phyloP scores from a whole-genome alignment of 2,113 vertebrate species.

The Narcine bancroftii region DNA sequence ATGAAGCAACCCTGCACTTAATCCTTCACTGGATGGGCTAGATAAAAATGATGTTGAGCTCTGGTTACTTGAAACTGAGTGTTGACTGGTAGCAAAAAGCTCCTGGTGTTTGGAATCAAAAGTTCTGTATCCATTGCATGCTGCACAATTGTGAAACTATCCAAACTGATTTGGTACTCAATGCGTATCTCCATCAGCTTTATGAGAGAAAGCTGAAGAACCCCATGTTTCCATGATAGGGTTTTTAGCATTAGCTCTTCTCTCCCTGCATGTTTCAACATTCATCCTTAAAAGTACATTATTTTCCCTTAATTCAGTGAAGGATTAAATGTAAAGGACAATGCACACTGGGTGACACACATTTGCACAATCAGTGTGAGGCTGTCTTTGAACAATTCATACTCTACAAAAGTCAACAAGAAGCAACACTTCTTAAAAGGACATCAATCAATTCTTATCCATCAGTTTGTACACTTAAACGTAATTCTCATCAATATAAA shows the following conservation, averaged over 20 bases:
- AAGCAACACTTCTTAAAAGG: conserved; percentile 19
- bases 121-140: not conserved
- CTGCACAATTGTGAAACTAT: not conserved
- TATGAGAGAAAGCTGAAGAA: not conserved
- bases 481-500: conserved; percentile 31
- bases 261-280: not conserved
- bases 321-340: conserved; percentile 11
- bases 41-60: not conserved
- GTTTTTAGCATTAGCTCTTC: not conserved
- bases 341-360: not conserved
- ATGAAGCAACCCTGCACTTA: not conserved
- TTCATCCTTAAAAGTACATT: not conserved
- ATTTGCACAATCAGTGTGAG: not conserved
- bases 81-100: not conserved
- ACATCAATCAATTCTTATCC: conserved; percentile 29
- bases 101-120: not conserved
- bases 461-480: conserved; percentile 32
- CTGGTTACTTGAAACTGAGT: not conserved
- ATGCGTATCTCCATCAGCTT: not conserved
- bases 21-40: not conserved
- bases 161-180: not conserved
- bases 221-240: not conserved
- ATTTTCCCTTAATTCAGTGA: not conserved
- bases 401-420: conserved; percentile 29
- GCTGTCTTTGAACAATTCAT: conserved; percentile 31